Percentiles rank a stretch among this genome's conserved stretches.
Evolutionary conservation across 2,113 vertebrate species (phyloP).

Genomic region (Marmota monax): DNA sequence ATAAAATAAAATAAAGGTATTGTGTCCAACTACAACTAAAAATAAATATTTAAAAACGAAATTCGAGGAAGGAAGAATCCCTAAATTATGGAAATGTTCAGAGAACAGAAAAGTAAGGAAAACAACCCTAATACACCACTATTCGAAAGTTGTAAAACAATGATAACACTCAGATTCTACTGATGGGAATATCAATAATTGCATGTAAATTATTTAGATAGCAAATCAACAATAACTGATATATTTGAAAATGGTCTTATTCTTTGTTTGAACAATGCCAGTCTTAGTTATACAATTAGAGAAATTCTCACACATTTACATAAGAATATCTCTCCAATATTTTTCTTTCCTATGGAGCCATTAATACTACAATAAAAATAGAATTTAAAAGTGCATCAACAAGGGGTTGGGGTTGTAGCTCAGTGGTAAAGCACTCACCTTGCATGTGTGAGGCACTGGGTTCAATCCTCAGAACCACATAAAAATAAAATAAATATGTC

Average conservation of each 20-base stretch:
- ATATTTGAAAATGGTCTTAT: not conserved
- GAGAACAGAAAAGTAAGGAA: not conserved
- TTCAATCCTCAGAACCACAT: too few species aligned
- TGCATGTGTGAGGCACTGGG: too few species aligned
- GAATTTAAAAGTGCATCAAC: not conserved
- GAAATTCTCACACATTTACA: not conserved
- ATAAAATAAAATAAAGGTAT: too few species aligned
- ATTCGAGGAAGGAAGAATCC: not conserved
- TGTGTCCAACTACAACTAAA: too few species aligned
- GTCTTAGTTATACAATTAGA: not conserved
- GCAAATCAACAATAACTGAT: not conserved
- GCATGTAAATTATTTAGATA: not conserved
- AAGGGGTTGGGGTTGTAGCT: too few species aligned
- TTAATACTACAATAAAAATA: not conserved
- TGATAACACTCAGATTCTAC: not conserved
- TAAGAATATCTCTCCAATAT: not conserved
- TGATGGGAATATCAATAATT: not conserved
- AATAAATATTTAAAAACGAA: not conserved
- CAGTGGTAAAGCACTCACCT: too few species aligned
- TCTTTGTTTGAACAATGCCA: not conserved
- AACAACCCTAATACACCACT: not conserved
- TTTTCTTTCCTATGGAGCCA: not conserved
- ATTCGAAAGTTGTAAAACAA: not conserved
- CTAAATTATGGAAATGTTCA: not conserved
- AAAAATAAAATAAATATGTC: too few species aligned